A percentile compares a stretch with the other conserved stretches of the same genome.
phyloP scores from a whole-genome alignment of 2,113 vertebrate genomes.

The Bungarus multicinctus region DNA sequence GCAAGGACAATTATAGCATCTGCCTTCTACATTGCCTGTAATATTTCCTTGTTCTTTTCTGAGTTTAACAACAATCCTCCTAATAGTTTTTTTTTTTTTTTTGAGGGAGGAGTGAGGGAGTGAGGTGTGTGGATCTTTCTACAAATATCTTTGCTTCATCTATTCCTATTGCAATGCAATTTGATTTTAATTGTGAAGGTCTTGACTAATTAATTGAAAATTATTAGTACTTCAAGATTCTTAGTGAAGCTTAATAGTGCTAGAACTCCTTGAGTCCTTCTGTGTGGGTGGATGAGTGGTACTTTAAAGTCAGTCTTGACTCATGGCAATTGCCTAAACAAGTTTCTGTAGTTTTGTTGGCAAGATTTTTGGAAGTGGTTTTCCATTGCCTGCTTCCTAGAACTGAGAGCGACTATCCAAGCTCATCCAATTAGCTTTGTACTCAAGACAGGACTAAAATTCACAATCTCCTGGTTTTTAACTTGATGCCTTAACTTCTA shows the following conservation, averaged over 20 bases:
- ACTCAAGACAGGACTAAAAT: background rate
- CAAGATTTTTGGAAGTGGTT: background rate
- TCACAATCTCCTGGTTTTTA: background rate
- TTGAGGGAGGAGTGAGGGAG: background rate
- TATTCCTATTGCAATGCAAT: background rate
- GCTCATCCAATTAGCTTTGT: background rate
- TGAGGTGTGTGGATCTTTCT: background rate
- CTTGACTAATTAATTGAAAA: background rate
- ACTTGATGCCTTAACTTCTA: background rate
- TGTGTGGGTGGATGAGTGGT: background rate
- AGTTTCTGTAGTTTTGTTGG: background rate
- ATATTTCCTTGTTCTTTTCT: background rate
- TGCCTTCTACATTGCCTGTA: background rate
- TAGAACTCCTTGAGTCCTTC: background rate
- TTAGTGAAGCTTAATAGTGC: background rate
- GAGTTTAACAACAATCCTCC: background rate
- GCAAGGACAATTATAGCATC: background rate
- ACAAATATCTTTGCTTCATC: background rate
- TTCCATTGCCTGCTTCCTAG: background rate
- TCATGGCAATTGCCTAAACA: background rate
- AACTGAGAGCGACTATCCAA: background rate
- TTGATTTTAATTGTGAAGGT: background rate
- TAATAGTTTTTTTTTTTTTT: background rate
- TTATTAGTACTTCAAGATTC: background rate
- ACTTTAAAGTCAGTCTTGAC: background rate